Percentiles rank a stretch among this genome's conserved stretches.
phyloP scores from a whole-genome alignment of 1,140 invertebrate genomes.

The Macrobrachium nipponense region DNA sequence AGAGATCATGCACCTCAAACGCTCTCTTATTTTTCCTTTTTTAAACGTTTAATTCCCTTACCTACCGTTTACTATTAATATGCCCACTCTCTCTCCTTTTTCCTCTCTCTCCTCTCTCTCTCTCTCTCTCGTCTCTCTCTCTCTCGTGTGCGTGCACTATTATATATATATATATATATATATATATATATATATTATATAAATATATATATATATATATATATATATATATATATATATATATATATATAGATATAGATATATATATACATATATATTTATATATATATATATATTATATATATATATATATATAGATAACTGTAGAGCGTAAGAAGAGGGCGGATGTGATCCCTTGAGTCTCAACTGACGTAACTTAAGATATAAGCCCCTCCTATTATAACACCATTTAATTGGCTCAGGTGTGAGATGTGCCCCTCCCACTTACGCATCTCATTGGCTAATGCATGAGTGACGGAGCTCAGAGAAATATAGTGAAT shows the following conservation, averaged over 20 bases:
- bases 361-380: too few species aligned
- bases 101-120: not conserved
- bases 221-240: constrained; percentile 10
- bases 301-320: not conserved
- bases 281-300: not conserved
- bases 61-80: not conserved
- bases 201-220: constrained; percentile 1
- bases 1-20: not conserved
- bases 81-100: not conserved
- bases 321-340: too few species aligned
- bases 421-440: too few species aligned
- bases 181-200: constrained; percentile 14
- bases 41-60: not conserved
- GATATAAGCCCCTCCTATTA: not conserved
- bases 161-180: not conserved
- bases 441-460: too few species aligned
- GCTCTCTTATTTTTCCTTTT: not conserved
- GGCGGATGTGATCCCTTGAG: too few species aligned
- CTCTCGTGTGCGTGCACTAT: not conserved
- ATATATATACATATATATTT: constrained; percentile 6
- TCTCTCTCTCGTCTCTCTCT: not conserved
- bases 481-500: not conserved
- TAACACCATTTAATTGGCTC: not conserved
- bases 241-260: constrained; percentile 4
- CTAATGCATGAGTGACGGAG: not conserved